Conservation (phyloP, 2,113 vertebrate genomes). For the Colossoma macropomum region DNA sequence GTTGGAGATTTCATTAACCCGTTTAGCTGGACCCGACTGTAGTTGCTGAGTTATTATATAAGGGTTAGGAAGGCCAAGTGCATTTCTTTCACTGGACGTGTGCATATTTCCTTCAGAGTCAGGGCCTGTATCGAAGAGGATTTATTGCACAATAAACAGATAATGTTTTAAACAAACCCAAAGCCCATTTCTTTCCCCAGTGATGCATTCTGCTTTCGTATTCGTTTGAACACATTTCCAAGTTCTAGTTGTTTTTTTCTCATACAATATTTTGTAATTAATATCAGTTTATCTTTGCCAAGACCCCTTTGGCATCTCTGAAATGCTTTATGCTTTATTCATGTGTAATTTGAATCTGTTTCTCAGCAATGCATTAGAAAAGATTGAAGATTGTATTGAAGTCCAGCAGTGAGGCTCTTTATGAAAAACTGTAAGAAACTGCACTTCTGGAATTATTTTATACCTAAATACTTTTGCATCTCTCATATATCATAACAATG, state of each 20-base stretch:
- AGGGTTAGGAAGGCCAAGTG: constrained; percentile 71
- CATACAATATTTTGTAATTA: constrained; percentile 47
- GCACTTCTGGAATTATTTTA: constrained; percentile 4
- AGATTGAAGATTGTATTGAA: not conserved
- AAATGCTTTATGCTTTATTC: constrained; percentile 57
- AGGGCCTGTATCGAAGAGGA: constrained; percentile 44
- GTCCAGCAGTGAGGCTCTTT: not conserved
- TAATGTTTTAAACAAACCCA: constrained; percentile 49
- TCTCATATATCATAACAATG: not conserved
- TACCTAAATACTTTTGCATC: not conserved
- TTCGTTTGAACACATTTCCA: constrained; percentile 43
- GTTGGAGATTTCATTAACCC: constrained; percentile 81
- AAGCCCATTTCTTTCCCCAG: constrained; percentile 32
- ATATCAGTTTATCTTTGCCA: constrained; percentile 52
- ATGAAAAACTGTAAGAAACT: constrained; percentile 14
- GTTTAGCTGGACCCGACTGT: constrained; percentile 72
- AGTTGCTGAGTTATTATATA: constrained; percentile 73
- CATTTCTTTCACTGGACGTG: constrained; percentile 66
- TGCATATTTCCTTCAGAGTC: constrained; percentile 50
- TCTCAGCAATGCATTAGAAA: constrained; percentile 36
- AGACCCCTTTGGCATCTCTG: constrained; percentile 29
- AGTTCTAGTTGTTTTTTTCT: not conserved
- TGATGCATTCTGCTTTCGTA: constrained; percentile 41
- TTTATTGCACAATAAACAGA: constrained; percentile 46
- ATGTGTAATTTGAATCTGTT: constrained; percentile 51